Base-by-base conservation (phyloP, 92 coral and sea anemone species). In the Phenganax marumi region DNA sequence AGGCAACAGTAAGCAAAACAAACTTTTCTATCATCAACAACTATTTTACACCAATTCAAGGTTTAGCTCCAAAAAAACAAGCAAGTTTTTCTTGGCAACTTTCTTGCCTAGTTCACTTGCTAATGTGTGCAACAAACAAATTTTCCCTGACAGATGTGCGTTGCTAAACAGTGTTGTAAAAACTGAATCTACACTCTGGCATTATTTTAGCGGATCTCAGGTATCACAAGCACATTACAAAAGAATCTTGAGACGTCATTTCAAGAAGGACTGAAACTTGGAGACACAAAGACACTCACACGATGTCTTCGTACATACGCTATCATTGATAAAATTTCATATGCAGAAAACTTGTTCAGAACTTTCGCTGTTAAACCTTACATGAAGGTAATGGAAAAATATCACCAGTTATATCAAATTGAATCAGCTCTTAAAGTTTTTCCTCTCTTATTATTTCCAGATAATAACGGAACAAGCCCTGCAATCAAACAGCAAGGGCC, bases 231-330 rank as follows among this genome's bases (percentile, higher is more conserved):
- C 81, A 96, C 99, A 10, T 88, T 96, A 47, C 99, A 96, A 87
- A 92, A 92, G 91, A 92, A 91, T 70, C 86, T 96, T 53, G 99
- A 96, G 74, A 85, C 87, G 24, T 92, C 99, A 61, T 96, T 96
- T 60, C 97, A 96, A 80, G 99, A 96, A 43, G 99, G 97, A 57
- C 82, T 96, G 52, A 90, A 92, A 65, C 91, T 97, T 43, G 92
- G 93, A 39, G 91, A 91, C 58, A 84, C 93, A 23, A 90, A 91
- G 78, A 85, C 93, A 79, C 82, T 96, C 49, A 90, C 97, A 0
- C 86, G 92, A 46, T 97, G 93, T 7, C 90, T 96, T 46, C 83
- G 99, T 68, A 96, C 99, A 10, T 96, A 96, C 79, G 99, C 99
- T 26, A 96, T 96, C 84, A 96, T 96, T 76, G 99, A 96, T 82